Conservation (phyloP, 2,888 invertebrate genomes). For the Clivina fossor region DNA sequence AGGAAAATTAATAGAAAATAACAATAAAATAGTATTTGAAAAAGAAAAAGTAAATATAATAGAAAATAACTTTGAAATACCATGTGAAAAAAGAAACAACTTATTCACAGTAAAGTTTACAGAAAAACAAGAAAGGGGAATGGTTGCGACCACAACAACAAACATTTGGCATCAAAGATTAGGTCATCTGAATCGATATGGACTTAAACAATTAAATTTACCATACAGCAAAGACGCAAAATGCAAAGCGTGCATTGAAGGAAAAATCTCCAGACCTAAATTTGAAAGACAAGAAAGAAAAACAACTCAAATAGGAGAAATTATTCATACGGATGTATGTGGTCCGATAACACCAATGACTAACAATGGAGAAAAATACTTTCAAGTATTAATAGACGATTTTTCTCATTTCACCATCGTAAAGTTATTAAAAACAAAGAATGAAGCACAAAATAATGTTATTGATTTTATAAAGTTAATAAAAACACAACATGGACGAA, state of each 20-base stretch:
- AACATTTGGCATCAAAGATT: constrained; percentile 4
- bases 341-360: constrained; percentile 23
- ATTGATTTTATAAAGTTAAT: neutral
- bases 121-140: constrained; percentile 1
- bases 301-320: constrained; percentile 18
- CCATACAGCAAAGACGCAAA: constrained; percentile 1
- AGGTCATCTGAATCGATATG: no score
- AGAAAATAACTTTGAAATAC: constrained; percentile 1
- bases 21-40: constrained; percentile 6
- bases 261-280: constrained; percentile 18
- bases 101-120: neutral
- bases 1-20: constrained; percentile 1
- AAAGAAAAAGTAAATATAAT: neutral
- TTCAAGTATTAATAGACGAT: constrained; percentile 24
- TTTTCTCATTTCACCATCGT: constrained; percentile 30
- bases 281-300: constrained; percentile 7
- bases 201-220: constrained; percentile 13
- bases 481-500: no score
- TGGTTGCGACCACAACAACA: neutral
- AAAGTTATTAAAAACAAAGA: constrained; percentile 29
- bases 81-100: neutral
- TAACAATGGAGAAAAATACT: constrained; percentile 4
- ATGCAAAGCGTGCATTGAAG: constrained; percentile 24
- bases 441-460: constrained; percentile 19
- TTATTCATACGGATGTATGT: constrained; percentile 31